Conservation (phyloP, 2,797 vertebrate species). For the Philypnodon macrostomus region DNA sequence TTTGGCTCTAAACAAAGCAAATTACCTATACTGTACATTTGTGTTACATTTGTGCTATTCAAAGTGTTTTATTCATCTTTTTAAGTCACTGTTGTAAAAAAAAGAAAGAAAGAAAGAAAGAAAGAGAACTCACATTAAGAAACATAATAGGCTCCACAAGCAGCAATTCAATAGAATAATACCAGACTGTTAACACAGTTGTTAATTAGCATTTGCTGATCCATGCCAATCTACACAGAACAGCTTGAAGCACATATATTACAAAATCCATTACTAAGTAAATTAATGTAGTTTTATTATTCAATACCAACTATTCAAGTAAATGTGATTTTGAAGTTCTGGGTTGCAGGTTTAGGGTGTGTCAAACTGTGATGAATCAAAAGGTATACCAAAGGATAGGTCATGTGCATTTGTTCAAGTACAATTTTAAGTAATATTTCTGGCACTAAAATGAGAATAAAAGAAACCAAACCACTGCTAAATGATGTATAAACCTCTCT, state of each 20-base stretch:
- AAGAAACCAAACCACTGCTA: too few species aligned
- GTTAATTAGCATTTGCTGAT: constrained; percentile 73
- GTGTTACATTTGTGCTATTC: constrained; percentile 11
- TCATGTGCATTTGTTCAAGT: constrained; percentile 9
- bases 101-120: constrained; percentile 51
- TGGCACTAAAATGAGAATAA: too few species aligned
- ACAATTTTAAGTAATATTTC: too few species aligned
- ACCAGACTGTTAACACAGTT: constrained; percentile 68
- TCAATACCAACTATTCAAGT: constrained; percentile 28
- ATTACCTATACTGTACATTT: background rate
- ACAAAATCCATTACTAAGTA: constrained; percentile 48
- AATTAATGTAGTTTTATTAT: constrained; percentile 51
- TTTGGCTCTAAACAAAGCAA: constrained; percentile 3
- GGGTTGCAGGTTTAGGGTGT: constrained; percentile 1
- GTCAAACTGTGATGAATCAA: background rate
- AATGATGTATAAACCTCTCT: too few species aligned
- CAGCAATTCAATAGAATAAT: constrained; percentile 74
- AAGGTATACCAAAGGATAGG: background rate
- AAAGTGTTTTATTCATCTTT: constrained; percentile 38
- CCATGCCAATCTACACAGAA: constrained; percentile 69
- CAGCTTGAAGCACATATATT: constrained; percentile 66
- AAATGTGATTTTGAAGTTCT: constrained; percentile 34
- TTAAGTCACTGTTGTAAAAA: constrained; percentile 46
- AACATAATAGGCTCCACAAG: constrained; percentile 59
- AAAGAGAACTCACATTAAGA: constrained; percentile 49